Evolutionary conservation across 2,888 invertebrate species (phyloP).

Genomic region (Phytoseiulus persimilis): DNA sequence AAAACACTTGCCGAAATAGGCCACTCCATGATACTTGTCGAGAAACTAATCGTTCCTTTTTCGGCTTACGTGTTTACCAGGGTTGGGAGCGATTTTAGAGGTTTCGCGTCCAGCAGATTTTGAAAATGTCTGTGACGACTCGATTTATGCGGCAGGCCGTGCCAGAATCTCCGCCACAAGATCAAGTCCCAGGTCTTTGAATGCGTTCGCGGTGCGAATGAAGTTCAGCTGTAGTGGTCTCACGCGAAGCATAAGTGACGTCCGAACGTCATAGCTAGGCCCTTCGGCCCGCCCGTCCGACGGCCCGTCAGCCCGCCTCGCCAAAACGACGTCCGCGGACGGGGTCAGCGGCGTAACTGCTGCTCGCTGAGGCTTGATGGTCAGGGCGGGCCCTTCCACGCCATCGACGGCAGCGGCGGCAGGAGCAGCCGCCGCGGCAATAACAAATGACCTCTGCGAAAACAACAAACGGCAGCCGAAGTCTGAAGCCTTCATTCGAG

Average conservation of each 20-base stretch:
- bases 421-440: not conserved
- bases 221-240: not conserved
- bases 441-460: not conserved
- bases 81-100: not conserved
- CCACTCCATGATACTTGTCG: not conserved
- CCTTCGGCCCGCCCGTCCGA: not conserved
- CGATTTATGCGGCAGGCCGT: too few relatives aligned
- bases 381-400: slow-evolving; percentile 5
- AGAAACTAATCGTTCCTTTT: not conserved
- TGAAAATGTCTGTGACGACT: too few relatives aligned
- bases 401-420: not conserved
- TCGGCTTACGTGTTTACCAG: not conserved
- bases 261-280: not conserved
- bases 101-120: too few relatives aligned
- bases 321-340: not conserved
- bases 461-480: not conserved
- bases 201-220: not conserved
- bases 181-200: not conserved
- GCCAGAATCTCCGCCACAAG: too few relatives aligned
- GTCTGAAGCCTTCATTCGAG: not conserved
- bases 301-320: not conserved
- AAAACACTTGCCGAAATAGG: not conserved
- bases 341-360: slow-evolving; percentile 5
- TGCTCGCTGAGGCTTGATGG: not conserved
- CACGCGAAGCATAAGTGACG: not conserved